Base-by-base conservation (phyloP, 2,797 vertebrate species). In the Melanotaenia nigrans region DNA sequence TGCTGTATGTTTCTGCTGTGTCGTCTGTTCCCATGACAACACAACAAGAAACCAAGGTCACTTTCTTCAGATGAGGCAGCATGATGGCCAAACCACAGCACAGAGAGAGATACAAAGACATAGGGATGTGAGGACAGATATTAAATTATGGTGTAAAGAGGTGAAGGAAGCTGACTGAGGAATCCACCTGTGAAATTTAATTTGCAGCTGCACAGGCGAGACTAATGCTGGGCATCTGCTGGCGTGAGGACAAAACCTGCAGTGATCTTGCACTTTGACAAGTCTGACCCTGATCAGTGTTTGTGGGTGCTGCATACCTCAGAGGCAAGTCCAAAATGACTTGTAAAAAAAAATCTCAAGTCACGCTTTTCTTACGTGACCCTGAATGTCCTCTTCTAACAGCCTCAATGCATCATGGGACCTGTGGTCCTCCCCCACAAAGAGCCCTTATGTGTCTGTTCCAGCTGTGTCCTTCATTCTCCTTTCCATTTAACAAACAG, bases 11-110 rank as follows among this genome's bases (percentile, higher is more conserved):
- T 58, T 73, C 74, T 30, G 69, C 69, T 69, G 69, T 68, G 81
- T 56, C 81, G 79, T 73, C 71, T 82, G 92, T 94, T 93, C 82
- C 91, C 89, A 92, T 92, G 92, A 92, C 88, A 90, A 93, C 92
- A 84, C 83, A 82, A 78, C 83, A 73, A 71, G 75, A 69, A 42
- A 57, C 84, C 92, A 91, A 93, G 89, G 90, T 92, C 92, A 92
- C 81, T 81, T 71, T 78, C 65, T 73, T 75, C 73, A 81, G 86
- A 77, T 83, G 83, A 77, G 77, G 81, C 80, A 73, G 78, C 64
- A 2, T 10, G 40, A 56, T 53, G 53, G 69, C 71, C 65, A 63
- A 56, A 28, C 68, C 30, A 30, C 76, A 33, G 67, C 66, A 54
- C 59, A 73, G 71, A 32, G 38, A 45, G 53, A 58, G 38, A 36